Base-by-base conservation (phyloP, 1,140 invertebrate genomes). In the Caenorhabditis tropicalis region DNA sequence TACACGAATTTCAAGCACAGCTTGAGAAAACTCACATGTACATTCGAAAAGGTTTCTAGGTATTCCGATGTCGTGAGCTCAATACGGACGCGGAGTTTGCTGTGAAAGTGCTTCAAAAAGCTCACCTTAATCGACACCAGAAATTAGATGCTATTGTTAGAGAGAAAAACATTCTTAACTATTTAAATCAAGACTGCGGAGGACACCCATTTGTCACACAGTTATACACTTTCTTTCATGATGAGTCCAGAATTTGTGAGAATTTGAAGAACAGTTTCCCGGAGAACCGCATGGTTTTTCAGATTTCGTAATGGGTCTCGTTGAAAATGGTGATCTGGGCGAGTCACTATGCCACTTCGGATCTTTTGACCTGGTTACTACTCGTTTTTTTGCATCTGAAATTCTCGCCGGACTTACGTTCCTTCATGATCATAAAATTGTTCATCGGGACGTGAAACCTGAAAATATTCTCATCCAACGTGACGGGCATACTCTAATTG, bases 211-310 rank as follows among this genome's bases (percentile, higher is more conserved):
- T 95, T 91, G 96, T 99, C 91, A 95, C 98, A 16, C 95, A 95
- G 89, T 93, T 99, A 6, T 96, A 95, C 90, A 97, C 95, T 91
- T 98, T 97, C 49, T 99, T 99, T 93, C 97, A 99, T 93, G 97
- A 98, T 92, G 88, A 93, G 29, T 94, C 96, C 86, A 94, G 96
- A 89, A 93, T 99, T 21, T 99, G 94, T 94, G 94, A 92, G 91
- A 91, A 92, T 91, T 86, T 85, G 10, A 36, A 15, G 9, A 31
- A 5, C 6, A 7, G 39, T n/a, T 27, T 12, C 2, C 19, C 31
- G 2, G 4, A 0, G 1, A 74, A n/a, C 3, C 39, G 31, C 10
- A 15, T 48, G 24, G 12, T 36, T 49, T 31, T 82, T 83, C 56
- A 94, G 94, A 98, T 93, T 98, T 98, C 93, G 96, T 97, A 1